Conservation (phyloP, 2,113 vertebrate genomes). For the Tichodroma muraria region DNA sequence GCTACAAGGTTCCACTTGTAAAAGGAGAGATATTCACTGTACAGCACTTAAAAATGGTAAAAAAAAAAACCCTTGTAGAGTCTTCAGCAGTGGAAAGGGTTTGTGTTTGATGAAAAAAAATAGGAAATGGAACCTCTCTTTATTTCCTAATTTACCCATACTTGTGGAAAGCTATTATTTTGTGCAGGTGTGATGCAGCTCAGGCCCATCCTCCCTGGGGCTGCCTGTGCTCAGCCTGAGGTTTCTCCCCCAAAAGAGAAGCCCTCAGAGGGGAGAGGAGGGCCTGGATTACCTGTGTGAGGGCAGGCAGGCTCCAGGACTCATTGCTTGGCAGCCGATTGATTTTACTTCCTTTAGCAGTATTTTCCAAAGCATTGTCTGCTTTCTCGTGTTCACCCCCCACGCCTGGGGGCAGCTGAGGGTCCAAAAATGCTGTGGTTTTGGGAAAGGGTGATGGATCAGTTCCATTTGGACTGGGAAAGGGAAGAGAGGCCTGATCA, state of each 20-base stretch:
- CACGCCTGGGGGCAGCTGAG: not conserved
- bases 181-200: not conserved
- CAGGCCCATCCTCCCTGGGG: not conserved
- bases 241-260: not conserved
- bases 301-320: not conserved
- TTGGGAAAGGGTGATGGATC: not conserved
- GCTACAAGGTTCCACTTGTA: constrained; percentile 57
- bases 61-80: not conserved
- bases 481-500: not conserved
- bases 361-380: not conserved
- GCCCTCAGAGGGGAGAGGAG: not conserved
- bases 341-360: not conserved
- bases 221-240: not conserved
- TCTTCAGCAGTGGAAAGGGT: not conserved
- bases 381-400: not conserved
- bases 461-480: not conserved
- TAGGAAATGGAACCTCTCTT: not conserved
- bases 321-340: not conserved
- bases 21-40: constrained; percentile 8
- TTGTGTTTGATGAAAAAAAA: not conserved
- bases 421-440: not conserved
- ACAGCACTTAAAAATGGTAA: not conserved
- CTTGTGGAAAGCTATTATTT: not conserved
- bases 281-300: not conserved
- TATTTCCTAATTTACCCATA: not conserved